A percentile compares a stretch with the other conserved stretches of the same genome.
These are phyloP conservation scores for Numenius arquata DNA, from an alignment of 2,113 vertebrate species.

Conservation along the genomic window DNA sequence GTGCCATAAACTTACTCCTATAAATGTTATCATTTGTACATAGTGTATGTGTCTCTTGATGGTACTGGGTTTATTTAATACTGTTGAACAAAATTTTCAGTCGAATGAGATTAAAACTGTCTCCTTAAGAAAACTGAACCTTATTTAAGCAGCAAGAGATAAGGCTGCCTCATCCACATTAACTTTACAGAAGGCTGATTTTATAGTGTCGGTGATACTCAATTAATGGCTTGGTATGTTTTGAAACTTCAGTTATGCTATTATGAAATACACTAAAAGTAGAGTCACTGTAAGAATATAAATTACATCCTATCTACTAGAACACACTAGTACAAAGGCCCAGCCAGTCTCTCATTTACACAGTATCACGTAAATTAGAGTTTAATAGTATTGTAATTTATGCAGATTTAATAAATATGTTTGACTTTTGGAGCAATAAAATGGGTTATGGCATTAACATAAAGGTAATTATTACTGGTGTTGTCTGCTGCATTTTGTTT, in stretches of 20 bases:
- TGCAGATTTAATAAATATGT: neutral
- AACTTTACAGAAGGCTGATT: neutral
- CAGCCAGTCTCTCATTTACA: neutral
- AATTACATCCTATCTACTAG: neutral
- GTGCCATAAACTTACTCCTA: neutral
- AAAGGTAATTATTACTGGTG: conserved; percentile 20
- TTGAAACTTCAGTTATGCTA: conserved; percentile 1
- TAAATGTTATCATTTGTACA: neutral
- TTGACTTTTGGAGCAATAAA: neutral
- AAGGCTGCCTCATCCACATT: conserved; percentile 28
- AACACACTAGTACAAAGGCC: neutral
- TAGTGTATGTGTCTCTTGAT: conserved; percentile 29
- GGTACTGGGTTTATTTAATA: conserved; percentile 59
- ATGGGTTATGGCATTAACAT: neutral
- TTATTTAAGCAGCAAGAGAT: conserved; percentile 50
- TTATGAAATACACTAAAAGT: neutral
- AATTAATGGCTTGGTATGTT: conserved; percentile 28
- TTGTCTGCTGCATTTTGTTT: conserved; percentile 5
- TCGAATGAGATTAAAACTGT: conserved; percentile 62
- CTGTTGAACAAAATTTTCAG: conserved; percentile 30
- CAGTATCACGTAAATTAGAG: neutral
- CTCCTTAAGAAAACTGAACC: conserved; percentile 41
- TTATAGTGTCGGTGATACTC: conserved; percentile 15
- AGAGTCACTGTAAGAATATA: neutral
- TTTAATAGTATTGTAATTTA: neutral